Percentiles rank a stretch among this genome's conserved stretches.
phyloP scores from a whole-genome alignment of 2,113 vertebrate species.

The Myocastor coypus region DNA sequence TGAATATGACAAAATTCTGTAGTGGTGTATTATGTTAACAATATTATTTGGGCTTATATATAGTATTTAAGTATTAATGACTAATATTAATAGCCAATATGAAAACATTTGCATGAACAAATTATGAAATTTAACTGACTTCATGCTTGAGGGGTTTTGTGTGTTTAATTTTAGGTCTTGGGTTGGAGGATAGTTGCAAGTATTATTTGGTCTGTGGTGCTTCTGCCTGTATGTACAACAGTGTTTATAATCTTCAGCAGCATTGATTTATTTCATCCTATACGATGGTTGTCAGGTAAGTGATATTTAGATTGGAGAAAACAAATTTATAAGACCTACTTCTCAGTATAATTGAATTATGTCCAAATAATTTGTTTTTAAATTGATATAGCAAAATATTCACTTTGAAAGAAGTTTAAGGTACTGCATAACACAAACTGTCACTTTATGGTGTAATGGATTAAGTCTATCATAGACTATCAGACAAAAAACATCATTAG shows the following conservation, averaged over 20 bases:
- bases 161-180: conserved; percentile 89
- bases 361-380: conserved; percentile 43
- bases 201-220: conserved; percentile 92
- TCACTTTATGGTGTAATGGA: conserved; percentile 36
- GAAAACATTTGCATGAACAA: conserved; percentile 70
- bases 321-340: conserved; percentile 26
- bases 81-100: neutral
- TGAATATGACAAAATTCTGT: neutral
- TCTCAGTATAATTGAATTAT: conserved; percentile 3
- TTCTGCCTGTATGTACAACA: conserved; percentile 90
- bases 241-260: conserved; percentile 91
- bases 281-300: conserved; percentile 93
- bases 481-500: conserved; percentile 10
- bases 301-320: conserved; percentile 29
- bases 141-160: conserved; percentile 53
- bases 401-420: conserved; percentile 21
- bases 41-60: neutral
- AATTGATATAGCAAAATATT: conserved; percentile 1
- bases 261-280: conserved; percentile 91
- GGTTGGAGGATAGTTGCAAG: conserved; percentile 93
- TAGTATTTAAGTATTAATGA: neutral
- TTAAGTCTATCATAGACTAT: neutral
- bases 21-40: conserved; percentile 11
- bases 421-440: neutral
- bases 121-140: conserved; percentile 58